A percentile compares a stretch with the other conserved stretches of the same genome.
Evolutionary conservation across 2,888 invertebrate species (phyloP).

Genomic region (Cryptocephalus primarius): DNA sequence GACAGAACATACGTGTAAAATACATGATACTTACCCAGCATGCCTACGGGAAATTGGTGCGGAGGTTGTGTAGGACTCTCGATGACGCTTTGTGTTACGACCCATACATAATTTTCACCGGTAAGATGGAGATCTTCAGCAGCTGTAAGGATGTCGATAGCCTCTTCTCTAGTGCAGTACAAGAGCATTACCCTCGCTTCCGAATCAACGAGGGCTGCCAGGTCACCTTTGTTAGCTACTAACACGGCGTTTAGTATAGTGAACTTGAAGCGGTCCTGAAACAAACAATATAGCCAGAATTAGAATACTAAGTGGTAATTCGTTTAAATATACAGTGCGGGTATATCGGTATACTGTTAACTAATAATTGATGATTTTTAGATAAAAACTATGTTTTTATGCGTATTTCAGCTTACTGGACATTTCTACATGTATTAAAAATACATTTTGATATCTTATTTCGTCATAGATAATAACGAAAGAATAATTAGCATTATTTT

Average conservation of each 20-base stretch:
- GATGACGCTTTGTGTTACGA: slow-evolving; percentile 89
- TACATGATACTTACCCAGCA: slow-evolving; percentile 67
- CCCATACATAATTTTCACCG: slow-evolving; percentile 93
- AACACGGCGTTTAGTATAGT: slow-evolving; percentile 79
- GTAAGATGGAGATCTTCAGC: slow-evolving; percentile 69
- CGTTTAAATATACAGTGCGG: no score
- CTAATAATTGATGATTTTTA: no score
- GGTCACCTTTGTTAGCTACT: slow-evolving; percentile 66
- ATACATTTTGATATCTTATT: no score
- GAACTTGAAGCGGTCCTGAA: slow-evolving; percentile 58
- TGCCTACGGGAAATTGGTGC: slow-evolving; percentile 78
- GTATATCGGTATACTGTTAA: no score
- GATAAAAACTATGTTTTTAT: no score
- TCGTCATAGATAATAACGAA: no score
- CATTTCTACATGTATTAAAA: no score
- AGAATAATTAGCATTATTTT: no score
- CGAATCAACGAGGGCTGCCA: slow-evolving; percentile 73
- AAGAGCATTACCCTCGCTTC: slow-evolving; percentile 88
- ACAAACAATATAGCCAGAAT: slow-evolving; percentile 6
- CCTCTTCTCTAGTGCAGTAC: slow-evolving; percentile 83
- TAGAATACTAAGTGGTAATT: no score
- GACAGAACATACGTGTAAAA: no score
- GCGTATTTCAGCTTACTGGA: no score
- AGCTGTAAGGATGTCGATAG: slow-evolving; percentile 66
- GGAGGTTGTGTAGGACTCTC: slow-evolving; percentile 66